Evolutionary conservation across 2,888 invertebrate species (phyloP), one percentile per base, ranked within the genome.

Genomic region (Terebella lapidaria): DNA sequence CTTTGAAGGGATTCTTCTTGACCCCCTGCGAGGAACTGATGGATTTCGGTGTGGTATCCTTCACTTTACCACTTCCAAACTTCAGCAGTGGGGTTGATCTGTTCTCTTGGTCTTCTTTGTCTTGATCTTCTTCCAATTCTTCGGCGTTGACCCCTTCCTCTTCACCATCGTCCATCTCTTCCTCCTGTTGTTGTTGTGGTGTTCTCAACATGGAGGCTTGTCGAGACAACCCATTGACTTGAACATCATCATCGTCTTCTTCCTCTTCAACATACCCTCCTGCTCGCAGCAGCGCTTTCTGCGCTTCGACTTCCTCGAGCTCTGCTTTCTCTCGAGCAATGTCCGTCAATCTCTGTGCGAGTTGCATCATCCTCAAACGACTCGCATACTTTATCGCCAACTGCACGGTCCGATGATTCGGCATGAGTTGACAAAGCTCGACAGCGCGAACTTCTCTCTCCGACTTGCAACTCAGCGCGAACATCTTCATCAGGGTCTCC

Each of bases 371-470:
- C 26, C 90, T 88, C 15, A 89, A 83, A 67, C 90, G 87, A 0
- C 87, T 86, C 0, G 94, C 91, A 81, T 94, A 95, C 76, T 91
- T 92, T n/a, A 91, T 88, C 1, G 92, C 93, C 42, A 93, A 82
- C 64, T 89, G 89, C 42, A 94, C 81, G 0, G 92, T 83, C 51
- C 89, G 87, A 1, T 88, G 86, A 71, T 89, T 89, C 25, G 87
- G 87, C 72, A 94, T 85, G 70, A 92, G 83, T 73, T 90, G 88
- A 79, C 92, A 89, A 22, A 94, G 83, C 80, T 95, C 94, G 54
- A 91, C 82, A 0, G 93, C 94, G 46, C 94, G 85, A 71, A 87
- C 88, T 74, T 95, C 94, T 67, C 89, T 85, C 77, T 91, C 90
- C 68, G 87, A 87, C 69, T 89, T 87, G 73, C 91, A 91, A 57